Conservation (phyloP, 1,140 invertebrate genomes). For the Diabrotica undecimpunctata region DNA sequence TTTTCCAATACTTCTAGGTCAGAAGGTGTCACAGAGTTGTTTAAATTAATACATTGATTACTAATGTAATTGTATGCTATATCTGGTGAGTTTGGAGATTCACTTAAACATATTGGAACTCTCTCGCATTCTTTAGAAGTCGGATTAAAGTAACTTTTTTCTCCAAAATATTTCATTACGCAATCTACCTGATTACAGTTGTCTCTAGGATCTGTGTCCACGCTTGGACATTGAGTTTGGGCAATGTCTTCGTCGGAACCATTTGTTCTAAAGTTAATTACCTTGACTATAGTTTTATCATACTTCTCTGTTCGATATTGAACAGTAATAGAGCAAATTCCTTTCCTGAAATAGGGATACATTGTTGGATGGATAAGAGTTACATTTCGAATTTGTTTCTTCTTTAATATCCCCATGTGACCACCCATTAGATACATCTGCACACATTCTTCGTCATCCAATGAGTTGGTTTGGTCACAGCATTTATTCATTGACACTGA, state of each 20-base stretch:
- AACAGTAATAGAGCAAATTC: conserved; percentile 22
- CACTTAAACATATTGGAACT: conserved; percentile 22
- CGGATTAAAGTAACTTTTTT: conserved; percentile 25
- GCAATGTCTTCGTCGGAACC: neutral
- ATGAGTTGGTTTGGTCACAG: conserved; percentile 20
- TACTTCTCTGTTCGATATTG: conserved; percentile 22
- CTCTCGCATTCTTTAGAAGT: conserved; percentile 21
- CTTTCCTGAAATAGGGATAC: conserved; percentile 24
- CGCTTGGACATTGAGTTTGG: conserved; percentile 19
- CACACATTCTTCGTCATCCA: conserved; percentile 19
- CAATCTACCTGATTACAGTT: conserved; percentile 32
- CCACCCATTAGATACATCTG: conserved; percentile 28
- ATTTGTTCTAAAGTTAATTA: conserved; percentile 27
- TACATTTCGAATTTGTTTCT: conserved; percentile 22
- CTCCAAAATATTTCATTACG: conserved; percentile 30
- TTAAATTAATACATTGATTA: conserved; percentile 27
- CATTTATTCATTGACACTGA: conserved; percentile 27
- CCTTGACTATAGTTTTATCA: conserved; percentile 17
- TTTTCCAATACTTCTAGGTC: conserved; percentile 23
- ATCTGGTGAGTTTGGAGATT: conserved; percentile 9
- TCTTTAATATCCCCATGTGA: conserved; percentile 25
- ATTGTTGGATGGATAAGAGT: conserved; percentile 31
- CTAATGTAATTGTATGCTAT: conserved; percentile 23
- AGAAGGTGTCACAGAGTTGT: conserved; percentile 15
- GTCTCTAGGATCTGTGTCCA: conserved; percentile 23